Evolutionary conservation across 92 coral and sea anemone genomes (phyloP).

Genomic region (Bergia sp.): DNA sequence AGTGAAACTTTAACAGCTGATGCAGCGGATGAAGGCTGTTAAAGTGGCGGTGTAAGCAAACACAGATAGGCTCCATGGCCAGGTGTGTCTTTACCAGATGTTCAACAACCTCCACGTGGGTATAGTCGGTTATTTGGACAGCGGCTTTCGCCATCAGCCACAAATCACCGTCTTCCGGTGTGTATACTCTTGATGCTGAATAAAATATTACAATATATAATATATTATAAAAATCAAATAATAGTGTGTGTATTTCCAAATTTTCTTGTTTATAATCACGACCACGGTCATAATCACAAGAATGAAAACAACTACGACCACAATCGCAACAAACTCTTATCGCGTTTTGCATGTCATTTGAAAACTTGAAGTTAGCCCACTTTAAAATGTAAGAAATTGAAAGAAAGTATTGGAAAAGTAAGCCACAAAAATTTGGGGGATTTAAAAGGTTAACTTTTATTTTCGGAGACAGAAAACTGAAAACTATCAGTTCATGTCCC

Average conservation of each 20-base stretch:
- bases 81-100: conserved; percentile 75
- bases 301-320: too few species aligned
- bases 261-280: background rate
- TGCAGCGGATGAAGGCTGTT: conserved; percentile 68
- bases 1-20: conserved; percentile 67
- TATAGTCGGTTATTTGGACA: conserved; percentile 75
- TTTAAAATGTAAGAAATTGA: too few species aligned
- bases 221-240: background rate
- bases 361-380: too few species aligned
- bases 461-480: too few species aligned
- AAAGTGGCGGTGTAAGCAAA: conserved; percentile 65
- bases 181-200: conserved; percentile 71
- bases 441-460: too few species aligned
- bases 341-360: too few species aligned
- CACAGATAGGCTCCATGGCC: conserved; percentile 77
- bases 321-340: background rate
- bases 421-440: too few species aligned
- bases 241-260: background rate
- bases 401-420: too few species aligned
- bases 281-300: too few species aligned
- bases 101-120: conserved; percentile 62
- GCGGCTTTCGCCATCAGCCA: conserved; percentile 80
- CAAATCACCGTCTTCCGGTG: conserved; percentile 72
- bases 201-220: background rate
- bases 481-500: too few species aligned